Base-by-base conservation (phyloP, 2,113 vertebrate genomes). In the Planiliza haematocheilus region DNA sequence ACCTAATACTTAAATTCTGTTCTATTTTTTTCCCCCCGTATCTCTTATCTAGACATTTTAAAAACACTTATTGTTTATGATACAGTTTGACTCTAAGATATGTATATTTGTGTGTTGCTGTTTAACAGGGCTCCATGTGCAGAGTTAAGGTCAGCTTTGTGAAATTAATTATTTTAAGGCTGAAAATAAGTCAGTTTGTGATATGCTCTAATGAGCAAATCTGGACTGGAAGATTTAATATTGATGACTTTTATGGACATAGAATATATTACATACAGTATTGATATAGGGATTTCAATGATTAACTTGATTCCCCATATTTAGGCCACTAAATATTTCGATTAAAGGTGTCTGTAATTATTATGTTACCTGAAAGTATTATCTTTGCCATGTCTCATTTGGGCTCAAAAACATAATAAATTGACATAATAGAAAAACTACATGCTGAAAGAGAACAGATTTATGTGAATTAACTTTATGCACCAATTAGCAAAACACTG, bases 101-200 rank as follows among this genome's bases (percentile, higher is more conserved):
- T 56, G 13, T 75, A 10, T 58, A 39, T 68, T 58, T 42, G 38
- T 30, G 24, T 45, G 24, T 34, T 68, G 42, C 60, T 79, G 48
- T 61, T 70, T 42, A 67, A 50, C 12, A 70, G 63, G 48, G 65
- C 69, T 76, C 68, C 68, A 69, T 18, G 81, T 80, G 63, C 69
- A 86, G 72, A 51, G 39, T 70, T 70, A 77, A 74, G 74, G 74
- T 83, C 70, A 76, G 62, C 61, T 73, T 67, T 73, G 66, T 70
- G 77, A 70, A 57, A 62, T 39, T 0, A 42, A 53, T 59, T 16
- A 20, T 57, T 62, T 83, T 84, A 86, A 83, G 70, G 81, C 79
- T 86, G 30, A 77, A 83, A 79, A 52, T 43, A 58, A 60, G 42
- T 78, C 24, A 46, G 39, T 57, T 45, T 74, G 51, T 21, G 12